Evolutionary conservation across 2,797 vertebrate species (phyloP), one percentile per base, ranked within the genome.

Genomic region (Zenarchopterus dispar): DNA sequence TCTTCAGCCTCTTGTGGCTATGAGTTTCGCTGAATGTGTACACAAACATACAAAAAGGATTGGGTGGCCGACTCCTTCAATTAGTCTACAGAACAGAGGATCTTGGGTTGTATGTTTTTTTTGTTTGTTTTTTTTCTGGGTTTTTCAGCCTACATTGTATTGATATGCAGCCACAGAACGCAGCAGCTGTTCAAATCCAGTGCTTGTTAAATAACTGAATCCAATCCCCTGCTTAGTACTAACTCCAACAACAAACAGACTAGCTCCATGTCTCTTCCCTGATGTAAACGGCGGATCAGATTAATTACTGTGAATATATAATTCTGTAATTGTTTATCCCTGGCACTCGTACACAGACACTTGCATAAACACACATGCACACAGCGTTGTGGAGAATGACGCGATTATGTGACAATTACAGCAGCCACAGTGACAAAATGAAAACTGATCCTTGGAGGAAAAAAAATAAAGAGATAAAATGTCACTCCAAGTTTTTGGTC

Each of bases 321-420:
- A 88, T 81, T 85, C 81, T 79, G 61, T 51, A 46, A 46, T 46
- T 46, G 65, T 73, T 63, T 53, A 67, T 83, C 75, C 67, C 36
- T 42, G 22, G 56, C 60, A 63, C 68, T 57, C 13, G 3, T 16
- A 63, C 73, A 42, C 74, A 53, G 8, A 41, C 51, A 24, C 64
- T 31, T 19, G 15, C 56, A 57, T 58, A 43, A 18, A 54, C 41
- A 56, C 62, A 60, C 46, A 56, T 26, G 47, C 48, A 36, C 47
- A 19, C 26, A 36, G 13, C 9, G 67, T 67, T 46, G 70, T 75
- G 77, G 79, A 76, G 82, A 83, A 82, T 44, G 73, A 85, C 67
- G 86, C 83, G 84, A 92, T 91, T 89, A 91, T 85, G 77, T 81
- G 65, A 75, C 84, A 90, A 88, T 90, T 89, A 90, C 88, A 88